These are phyloP conservation scores for Lacerta viridis DNA, from an alignment of 2,797 vertebrate genomes.

Conservation along the genomic window DNA sequence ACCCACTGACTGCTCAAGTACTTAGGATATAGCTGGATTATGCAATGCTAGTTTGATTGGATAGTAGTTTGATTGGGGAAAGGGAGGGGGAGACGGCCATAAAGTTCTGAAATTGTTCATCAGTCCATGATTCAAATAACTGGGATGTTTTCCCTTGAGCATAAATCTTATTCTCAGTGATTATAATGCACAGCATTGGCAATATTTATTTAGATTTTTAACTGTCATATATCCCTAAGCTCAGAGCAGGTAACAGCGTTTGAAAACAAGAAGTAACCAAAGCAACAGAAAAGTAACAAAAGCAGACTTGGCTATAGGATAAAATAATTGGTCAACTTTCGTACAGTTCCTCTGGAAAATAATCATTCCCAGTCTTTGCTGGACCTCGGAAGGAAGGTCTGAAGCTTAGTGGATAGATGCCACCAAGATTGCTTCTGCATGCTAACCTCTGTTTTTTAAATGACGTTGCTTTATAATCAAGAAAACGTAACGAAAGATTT, in stretches of 20 bases:
- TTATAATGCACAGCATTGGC: conserved; percentile 25
- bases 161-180: conserved; percentile 24
- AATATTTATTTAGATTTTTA: conserved; percentile 42
- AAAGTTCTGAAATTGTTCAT: conserved; percentile 51
- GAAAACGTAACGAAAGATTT: neutral
- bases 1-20: conserved; percentile 52
- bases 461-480: neutral
- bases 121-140: conserved; percentile 36
- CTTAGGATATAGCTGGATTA: conserved; percentile 55
- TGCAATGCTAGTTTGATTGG: conserved; percentile 32
- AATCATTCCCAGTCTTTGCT: neutral
- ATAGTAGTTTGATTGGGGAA: conserved; percentile 21
- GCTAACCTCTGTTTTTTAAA: neutral
- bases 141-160: conserved; percentile 15
- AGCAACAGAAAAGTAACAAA: neutral
- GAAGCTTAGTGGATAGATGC: neutral
- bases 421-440: neutral
- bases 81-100: conserved; percentile 31
- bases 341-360: neutral
- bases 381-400: neutral
- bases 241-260: conserved; percentile 16
- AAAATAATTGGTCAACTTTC: neutral
- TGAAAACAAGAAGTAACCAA: conserved; percentile 15
- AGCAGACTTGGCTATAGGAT: neutral
- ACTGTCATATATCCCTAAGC: conserved; percentile 10